phyloP scores from a whole-genome alignment of 2,797 vertebrate species.

The Pseudocheirus occidentalis region DNA sequence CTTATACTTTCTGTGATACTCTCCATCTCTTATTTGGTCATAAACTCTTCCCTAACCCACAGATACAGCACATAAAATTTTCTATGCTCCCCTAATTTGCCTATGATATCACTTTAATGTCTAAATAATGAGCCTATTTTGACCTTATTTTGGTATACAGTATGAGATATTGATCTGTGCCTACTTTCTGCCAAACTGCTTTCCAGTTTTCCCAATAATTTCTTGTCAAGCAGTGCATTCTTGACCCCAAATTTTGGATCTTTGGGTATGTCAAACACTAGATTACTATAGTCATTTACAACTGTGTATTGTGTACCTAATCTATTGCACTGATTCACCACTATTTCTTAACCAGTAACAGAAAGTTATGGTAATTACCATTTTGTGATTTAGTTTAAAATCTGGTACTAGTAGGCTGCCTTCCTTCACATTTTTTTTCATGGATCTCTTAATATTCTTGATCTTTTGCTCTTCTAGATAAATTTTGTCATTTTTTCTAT shows the following conservation, averaged over 20 bases:
- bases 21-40: neutral
- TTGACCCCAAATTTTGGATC: neutral
- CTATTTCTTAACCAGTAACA: neutral
- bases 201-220: neutral
- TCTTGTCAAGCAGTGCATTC: neutral
- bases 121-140: neutral
- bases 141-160: neutral
- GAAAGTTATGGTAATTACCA: neutral
- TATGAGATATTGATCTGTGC: neutral
- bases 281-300: neutral
- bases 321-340: neutral
- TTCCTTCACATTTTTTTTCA: neutral
- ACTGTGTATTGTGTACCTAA: neutral
- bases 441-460: neutral
- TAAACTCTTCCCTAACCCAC: neutral
- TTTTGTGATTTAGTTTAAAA: neutral
- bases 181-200: neutral
- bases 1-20: neutral
- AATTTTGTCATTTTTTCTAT: neutral
- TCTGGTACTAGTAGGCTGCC: neutral
- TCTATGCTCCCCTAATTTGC: neutral
- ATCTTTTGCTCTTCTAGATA: neutral
- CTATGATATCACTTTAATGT: neutral
- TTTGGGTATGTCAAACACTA: neutral
- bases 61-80: neutral